Evolutionary conservation across 30 jellyfish, hydroid and myxozoan species (phyloP), one percentile per base, ranked within the genome.

Genomic region (Hydra vulgaris): DNA sequence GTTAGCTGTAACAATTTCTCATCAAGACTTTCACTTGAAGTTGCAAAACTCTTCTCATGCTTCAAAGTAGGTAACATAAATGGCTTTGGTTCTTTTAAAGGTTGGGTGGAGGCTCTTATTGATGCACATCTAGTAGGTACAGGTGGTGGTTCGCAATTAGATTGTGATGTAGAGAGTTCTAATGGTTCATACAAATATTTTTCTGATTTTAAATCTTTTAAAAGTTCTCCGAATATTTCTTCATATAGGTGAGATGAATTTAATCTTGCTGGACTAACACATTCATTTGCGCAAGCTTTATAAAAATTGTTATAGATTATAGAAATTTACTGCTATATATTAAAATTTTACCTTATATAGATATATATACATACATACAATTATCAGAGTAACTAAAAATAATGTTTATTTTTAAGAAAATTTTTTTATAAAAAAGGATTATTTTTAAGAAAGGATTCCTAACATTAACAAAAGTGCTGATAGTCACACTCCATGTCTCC

Each of bases 171-270:
- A 70, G 76, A 54, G 75, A 25, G 25, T 5, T 66, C 69, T 26
- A 75, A 21, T 15, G 83, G 56, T 54, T 75, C 83, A 54, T 75
- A 66, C 66, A 70, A 66, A 7, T 68, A 26, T 25, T 66, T 22
- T 22, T 88, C 87, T 75, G 78, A 80, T 68, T 81, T 80, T 16
- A 91, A 88, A 40, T 82, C 95, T 23, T 86, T 95, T 55, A 91
- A 79, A 5, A 91, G 77, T 72, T 85, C 96, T 54, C 87, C 96
- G 76, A 91, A 91, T 17, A 86, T 78, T 71, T 91, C 95, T 75
- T 86, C 96, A 66, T 91, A 91, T 1, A 27, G 54, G 79, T 83
- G 72, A 21, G 76, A 27, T 25, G 85, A 73, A 18, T 70, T 72
- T 52, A 77, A 80, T 24, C 20, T 70, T 7, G 56, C 1, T 21